Base-by-base conservation (phyloP, 2,113 vertebrate genomes). In the Acrocephalus kingi region DNA sequence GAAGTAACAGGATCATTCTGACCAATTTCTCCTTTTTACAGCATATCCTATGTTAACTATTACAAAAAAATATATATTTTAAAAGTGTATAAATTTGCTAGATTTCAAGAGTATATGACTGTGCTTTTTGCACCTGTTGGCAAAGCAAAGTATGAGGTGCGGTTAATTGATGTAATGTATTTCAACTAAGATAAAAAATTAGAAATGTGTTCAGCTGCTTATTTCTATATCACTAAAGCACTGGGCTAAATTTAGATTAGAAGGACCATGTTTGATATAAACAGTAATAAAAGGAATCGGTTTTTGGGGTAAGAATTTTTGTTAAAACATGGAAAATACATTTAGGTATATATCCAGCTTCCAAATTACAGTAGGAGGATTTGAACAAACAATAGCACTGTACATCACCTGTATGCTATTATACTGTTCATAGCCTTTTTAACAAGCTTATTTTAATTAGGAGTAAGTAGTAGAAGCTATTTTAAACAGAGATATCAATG, bases 401-500 rank as follows among this genome's bases (percentile, higher is more conserved):
- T 9, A 59, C 17, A 92, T 96, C 77, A 76, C 18, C 73, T 84
- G 52, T 58, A 52, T 73, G 39, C 66, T 73, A 86, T 59, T 41
- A 20, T 13, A 62, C 6, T 52, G 14, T 28, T 76, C 75, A 82
- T 54, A 93, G 31, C 31, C 11, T 83, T 92, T 93, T 89, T 68
- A 84, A 74, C 17, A 84, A 72, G 31, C 6, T 96, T 89, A 45
- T 82, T 93, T 96, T 68, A 93, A 58, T 91, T 74, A 87, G 37
- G 19, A 89, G 10, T 54, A 68, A 79, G 54, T 43, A 93, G 23
- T 28, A 79, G 46, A 91, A 87, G 39, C 21, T 86, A 61, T 96
- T 90, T 84, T 74, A 81, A 74, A 41, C 9, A 63, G 48, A 62
- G 7, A 22, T 31, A 76, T 55, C 24, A 79, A 66, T 61, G 49